Conservation (phyloP, 2,888 invertebrate genomes). For the Leptarthrus brevirostris region DNA sequence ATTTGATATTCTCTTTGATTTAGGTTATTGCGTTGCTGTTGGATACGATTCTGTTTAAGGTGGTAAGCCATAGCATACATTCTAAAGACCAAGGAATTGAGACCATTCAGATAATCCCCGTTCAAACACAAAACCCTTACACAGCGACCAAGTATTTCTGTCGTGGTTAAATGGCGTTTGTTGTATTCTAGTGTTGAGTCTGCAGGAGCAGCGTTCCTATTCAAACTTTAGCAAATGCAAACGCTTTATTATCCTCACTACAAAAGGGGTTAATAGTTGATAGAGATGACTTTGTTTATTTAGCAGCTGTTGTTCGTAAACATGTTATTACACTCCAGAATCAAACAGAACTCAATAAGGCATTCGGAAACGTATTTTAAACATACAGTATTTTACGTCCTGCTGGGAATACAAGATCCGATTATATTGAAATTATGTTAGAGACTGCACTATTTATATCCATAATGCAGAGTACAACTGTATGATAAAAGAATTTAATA, state of each 20-base stretch:
- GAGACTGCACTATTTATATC: too few relatives aligned
- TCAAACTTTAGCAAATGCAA: conserved; percentile 38
- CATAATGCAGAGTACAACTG: too few relatives aligned
- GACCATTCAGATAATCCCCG: conserved; percentile 37
- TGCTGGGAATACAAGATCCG: too few relatives aligned
- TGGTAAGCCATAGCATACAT: conserved; percentile 19
- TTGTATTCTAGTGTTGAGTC: conserved; percentile 37
- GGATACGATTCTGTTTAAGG: neutral
- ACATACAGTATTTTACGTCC: too few relatives aligned
- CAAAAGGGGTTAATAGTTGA: conserved; percentile 38
- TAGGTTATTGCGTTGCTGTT: conserved; percentile 6
- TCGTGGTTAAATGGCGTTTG: conserved; percentile 43
- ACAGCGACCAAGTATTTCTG: conserved; percentile 31
- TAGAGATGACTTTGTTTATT: conserved; percentile 33
- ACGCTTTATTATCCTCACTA: conserved; percentile 28
- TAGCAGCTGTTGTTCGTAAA: conserved; percentile 26
- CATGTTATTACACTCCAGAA: conserved; percentile 28
- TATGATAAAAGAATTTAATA: too few relatives aligned
- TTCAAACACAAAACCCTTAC: neutral
- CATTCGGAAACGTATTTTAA: too few relatives aligned
- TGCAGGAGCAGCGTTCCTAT: conserved; percentile 30
- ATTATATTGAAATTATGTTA: too few relatives aligned
- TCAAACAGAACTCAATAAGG: too few relatives aligned
- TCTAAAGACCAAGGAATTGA: conserved; percentile 30
- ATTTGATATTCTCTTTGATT: conserved; percentile 30